A percentile compares a stretch with the other conserved stretches of the same genome.
phyloP scores from a whole-genome alignment of 2,797 vertebrate genomes.

The Sciaenops ocellatus region DNA sequence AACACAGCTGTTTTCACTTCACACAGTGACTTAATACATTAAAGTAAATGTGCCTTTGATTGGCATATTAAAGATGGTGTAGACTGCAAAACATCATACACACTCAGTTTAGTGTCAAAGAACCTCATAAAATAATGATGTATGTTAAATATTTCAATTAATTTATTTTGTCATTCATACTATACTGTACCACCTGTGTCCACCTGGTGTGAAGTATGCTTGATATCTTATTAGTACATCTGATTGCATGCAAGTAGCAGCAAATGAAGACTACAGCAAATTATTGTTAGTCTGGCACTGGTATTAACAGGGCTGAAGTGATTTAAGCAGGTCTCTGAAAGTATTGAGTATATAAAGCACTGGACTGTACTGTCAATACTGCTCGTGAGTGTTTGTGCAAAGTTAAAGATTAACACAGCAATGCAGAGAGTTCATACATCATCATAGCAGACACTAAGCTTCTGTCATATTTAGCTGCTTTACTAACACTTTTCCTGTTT shows the following conservation, averaged over 20 bases:
- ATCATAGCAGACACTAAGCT: conserved; percentile 31
- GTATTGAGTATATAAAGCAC: conserved; percentile 5
- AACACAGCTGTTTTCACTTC: too few relatives aligned
- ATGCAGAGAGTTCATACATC: conserved; percentile 16
- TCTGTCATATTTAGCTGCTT: conserved; percentile 14
- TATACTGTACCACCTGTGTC: background rate
- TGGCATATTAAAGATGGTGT: too few relatives aligned
- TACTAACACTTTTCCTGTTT: conserved; percentile 18
- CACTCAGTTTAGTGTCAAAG: background rate
- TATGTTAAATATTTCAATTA: background rate
- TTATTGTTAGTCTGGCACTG: background rate
- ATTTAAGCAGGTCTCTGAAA: conserved; percentile 1
- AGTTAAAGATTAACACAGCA: background rate
- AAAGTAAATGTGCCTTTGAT: background rate
- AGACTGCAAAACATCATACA: background rate
- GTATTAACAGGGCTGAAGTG: background rate
- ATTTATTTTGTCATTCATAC: background rate
- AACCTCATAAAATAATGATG: background rate
- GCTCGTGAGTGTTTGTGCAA: background rate
- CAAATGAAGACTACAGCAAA: background rate
- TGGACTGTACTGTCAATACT: background rate
- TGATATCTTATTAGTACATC: too few relatives aligned
- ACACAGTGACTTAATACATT: too few relatives aligned
- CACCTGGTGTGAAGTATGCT: background rate
- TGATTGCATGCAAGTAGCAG: background rate